Percentiles rank a stretch among this genome's conserved stretches.
Evolutionary conservation across 1,140 invertebrate genomes (phyloP).

Genomic region (Euglossa dilemma): DNA sequence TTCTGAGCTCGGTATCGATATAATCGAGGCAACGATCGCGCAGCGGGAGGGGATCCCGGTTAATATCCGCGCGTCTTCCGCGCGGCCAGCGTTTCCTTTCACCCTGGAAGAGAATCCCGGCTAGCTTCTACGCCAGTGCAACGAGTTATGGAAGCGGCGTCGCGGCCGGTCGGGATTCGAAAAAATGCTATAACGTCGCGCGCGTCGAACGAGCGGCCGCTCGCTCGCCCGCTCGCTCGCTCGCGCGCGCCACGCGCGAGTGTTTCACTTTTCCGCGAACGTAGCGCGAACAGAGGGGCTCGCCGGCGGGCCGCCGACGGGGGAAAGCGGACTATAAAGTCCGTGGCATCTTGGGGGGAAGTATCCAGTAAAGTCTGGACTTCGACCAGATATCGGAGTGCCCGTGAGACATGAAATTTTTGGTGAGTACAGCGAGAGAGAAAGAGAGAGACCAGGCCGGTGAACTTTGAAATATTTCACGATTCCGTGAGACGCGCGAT

Average conservation of each 20-base stretch:
- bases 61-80: constrained; percentile 6
- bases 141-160: constrained; percentile 58
- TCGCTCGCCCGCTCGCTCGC: background rate
- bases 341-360: constrained; percentile 74
- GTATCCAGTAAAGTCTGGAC: constrained; percentile 79
- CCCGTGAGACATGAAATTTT: constrained; percentile 74
- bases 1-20: background rate
- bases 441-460: background rate
- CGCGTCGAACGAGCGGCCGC: constrained; percentile 26
- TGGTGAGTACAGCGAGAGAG: constrained; percentile 77
- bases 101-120: constrained; percentile 35
- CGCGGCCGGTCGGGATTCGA: constrained; percentile 28
- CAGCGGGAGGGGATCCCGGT: background rate
- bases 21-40: background rate
- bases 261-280: constrained; percentile 69
- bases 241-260: constrained; percentile 24
- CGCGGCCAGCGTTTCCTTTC: constrained; percentile 42
- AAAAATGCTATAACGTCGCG: constrained; percentile 56
- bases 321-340: constrained; percentile 79
- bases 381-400: constrained; percentile 69
- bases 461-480: background rate
- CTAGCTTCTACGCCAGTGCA: constrained; percentile 48
- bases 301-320: constrained; percentile 24
- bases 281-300: constrained; percentile 60
- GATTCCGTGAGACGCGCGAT: background rate